Percentiles rank a stretch among this genome's conserved stretches.
phyloP scores from a whole-genome alignment of 1,140 invertebrate genomes.

The Rhopalosiphum padi region DNA sequence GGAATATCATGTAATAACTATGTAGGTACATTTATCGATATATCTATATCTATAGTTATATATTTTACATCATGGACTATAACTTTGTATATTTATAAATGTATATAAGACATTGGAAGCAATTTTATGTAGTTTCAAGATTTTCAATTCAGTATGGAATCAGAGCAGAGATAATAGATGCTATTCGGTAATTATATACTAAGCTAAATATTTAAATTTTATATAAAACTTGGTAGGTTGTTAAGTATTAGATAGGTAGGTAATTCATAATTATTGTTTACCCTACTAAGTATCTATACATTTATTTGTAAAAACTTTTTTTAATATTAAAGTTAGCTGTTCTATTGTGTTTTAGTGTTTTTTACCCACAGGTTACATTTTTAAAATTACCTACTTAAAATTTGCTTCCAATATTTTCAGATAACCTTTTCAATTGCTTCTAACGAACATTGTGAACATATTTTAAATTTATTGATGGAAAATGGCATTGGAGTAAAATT shows the following conservation, averaged over 20 bases:
- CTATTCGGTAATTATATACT: slow-evolving; percentile 40
- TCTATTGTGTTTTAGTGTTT: neutral
- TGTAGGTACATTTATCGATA: no score
- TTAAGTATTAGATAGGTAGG: no score
- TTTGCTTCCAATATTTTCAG: slow-evolving; percentile 49
- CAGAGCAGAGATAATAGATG: slow-evolving; percentile 38
- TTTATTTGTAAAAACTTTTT: neutral
- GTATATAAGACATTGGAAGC: neutral
- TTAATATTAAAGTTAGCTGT: neutral
- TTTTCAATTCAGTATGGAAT: slow-evolving; percentile 28
- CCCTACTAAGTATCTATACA: no score
- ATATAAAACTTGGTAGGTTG: neutral
- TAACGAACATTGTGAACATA: slow-evolving; percentile 58
- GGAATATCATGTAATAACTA: no score
- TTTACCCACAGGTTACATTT: neutral
- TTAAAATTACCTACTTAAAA: neutral
- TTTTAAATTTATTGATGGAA: slow-evolving; percentile 57
- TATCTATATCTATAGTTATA: no score
- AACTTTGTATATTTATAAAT: neutral
- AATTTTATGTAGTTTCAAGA: slow-evolving; percentile 44
- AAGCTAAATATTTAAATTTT: neutral
- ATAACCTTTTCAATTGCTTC: slow-evolving; percentile 56
- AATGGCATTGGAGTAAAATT: slow-evolving; percentile 59
- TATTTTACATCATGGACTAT: neutral
- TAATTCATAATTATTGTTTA: no score